Conservation (phyloP, 2,888 invertebrate genomes). For the Athalia circularis region DNA sequence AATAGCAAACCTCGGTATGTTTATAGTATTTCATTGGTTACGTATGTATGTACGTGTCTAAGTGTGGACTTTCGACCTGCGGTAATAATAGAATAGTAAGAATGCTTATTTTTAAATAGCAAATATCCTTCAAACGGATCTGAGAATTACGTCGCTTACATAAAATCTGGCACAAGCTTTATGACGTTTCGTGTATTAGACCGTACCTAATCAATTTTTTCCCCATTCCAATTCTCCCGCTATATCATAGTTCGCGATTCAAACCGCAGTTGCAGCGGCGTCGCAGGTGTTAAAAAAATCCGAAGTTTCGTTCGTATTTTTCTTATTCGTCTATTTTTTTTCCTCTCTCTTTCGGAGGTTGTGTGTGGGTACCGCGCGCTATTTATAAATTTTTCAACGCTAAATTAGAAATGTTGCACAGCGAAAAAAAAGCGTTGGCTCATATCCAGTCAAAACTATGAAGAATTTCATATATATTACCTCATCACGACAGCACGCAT, state of each 20-base stretch:
- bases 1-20: conserved; percentile 15
- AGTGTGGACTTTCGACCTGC: background rate
- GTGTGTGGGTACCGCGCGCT: background rate
- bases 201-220: too few species aligned
- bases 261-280: too few species aligned
- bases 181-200: too few species aligned
- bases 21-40: conserved; percentile 22
- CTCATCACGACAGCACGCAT: background rate
- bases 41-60: background rate
- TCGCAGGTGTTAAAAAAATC: too few species aligned
- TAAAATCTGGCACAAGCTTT: background rate
- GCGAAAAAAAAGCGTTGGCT: conserved; percentile 28
- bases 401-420: conserved; percentile 20
- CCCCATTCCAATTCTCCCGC: too few species aligned
- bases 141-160: conserved; percentile 18
- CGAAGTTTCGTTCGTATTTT: too few species aligned
- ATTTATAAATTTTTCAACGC: conserved; percentile 27
- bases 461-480: background rate
- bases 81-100: conserved; percentile 38
- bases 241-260: too few species aligned
- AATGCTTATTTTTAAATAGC: conserved; percentile 34
- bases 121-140: conserved; percentile 26
- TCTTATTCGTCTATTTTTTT: too few species aligned
- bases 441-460: conserved; percentile 3
- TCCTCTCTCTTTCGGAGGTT: background rate